Evolutionary conservation across 2,113 vertebrate genomes (phyloP).

Genomic region (Platichthys stellatus): DNA sequence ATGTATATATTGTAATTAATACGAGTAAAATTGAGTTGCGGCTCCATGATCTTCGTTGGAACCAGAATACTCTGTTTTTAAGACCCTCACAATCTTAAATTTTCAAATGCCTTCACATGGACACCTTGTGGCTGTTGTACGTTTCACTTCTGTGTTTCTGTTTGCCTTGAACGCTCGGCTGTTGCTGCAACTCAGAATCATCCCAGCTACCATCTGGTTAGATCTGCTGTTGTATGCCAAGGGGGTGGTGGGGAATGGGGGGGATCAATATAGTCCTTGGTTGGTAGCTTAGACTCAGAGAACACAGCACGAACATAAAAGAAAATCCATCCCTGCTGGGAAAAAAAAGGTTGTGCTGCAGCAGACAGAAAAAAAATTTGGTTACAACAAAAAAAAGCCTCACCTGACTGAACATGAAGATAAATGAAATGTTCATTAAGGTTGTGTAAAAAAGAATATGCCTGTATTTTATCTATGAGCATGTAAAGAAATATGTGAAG

Average conservation of each 20-base stretch:
- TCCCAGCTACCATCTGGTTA: constrained; percentile 51
- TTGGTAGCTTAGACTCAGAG: constrained; percentile 45
- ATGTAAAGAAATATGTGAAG: not conserved
- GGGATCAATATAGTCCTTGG: constrained; percentile 31
- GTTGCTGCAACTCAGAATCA: constrained; percentile 34
- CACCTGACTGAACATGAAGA: constrained; percentile 18
- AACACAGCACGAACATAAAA: constrained; percentile 47
- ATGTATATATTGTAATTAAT: not conserved
- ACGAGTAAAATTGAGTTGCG: not conserved
- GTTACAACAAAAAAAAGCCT: constrained; percentile 3
- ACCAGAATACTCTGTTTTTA: not conserved
- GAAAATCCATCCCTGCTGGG: constrained; percentile 38
- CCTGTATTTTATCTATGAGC: not conserved
- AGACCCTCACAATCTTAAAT: constrained; percentile 1
- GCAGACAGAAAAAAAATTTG: not conserved
- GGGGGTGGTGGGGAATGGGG: not conserved
- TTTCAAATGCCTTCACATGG: constrained; percentile 26
- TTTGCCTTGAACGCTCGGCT: constrained; percentile 18
- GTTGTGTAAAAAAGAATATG: not conserved
- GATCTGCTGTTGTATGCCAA: constrained; percentile 47
- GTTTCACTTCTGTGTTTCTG: constrained; percentile 23
- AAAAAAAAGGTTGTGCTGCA: constrained; percentile 21
- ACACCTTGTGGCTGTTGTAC: constrained; percentile 12
- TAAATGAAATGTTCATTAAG: constrained; percentile 28
- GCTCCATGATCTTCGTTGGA: not conserved